These are phyloP conservation scores for Equus przewalskii DNA, from an alignment of 2,113 vertebrate genomes.

Conservation along the genomic window DNA sequence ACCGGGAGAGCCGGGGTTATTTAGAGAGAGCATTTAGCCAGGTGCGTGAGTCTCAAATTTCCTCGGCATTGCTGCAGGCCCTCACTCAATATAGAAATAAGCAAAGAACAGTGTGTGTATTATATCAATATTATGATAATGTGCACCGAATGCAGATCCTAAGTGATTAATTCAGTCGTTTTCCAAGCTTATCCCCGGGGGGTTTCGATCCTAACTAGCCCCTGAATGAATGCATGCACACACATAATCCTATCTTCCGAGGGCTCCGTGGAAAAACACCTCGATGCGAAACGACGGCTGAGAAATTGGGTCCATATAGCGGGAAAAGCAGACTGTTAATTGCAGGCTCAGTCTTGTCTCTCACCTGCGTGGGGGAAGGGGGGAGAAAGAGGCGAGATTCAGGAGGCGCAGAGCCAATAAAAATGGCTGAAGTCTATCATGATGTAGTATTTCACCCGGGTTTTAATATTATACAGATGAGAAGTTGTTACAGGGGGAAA, in stretches of 20 bases:
- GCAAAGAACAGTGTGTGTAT: conserved; percentile 74
- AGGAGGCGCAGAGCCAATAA: neutral
- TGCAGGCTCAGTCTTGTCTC: neutral
- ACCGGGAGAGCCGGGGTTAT: conserved; percentile 67
- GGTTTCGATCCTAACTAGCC: neutral
- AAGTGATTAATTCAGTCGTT: conserved; percentile 66
- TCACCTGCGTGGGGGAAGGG: neutral
- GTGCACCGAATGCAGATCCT: conserved; percentile 47
- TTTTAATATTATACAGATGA: conserved; percentile 16
- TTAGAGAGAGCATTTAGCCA: conserved; percentile 81
- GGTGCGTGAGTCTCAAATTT: conserved; percentile 78
- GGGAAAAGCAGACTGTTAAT: neutral
- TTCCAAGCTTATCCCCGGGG: conserved; percentile 26
- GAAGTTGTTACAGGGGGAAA: neutral
- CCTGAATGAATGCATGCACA: neutral
- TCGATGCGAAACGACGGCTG: neutral
- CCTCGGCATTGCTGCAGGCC: conserved; percentile 67
- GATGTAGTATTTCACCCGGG: neutral
- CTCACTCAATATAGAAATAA: conserved; percentile 60
- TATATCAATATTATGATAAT: conserved; percentile 80
- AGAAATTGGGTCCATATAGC: neutral
- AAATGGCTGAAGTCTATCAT: neutral
- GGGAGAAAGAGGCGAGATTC: neutral
- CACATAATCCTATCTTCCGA: neutral
- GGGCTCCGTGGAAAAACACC: conserved; percentile 35